Evolutionary conservation across 1,140 invertebrate species (phyloP), one percentile per base, ranked within the genome.

Genomic region (Brachionus angularis): DNA sequence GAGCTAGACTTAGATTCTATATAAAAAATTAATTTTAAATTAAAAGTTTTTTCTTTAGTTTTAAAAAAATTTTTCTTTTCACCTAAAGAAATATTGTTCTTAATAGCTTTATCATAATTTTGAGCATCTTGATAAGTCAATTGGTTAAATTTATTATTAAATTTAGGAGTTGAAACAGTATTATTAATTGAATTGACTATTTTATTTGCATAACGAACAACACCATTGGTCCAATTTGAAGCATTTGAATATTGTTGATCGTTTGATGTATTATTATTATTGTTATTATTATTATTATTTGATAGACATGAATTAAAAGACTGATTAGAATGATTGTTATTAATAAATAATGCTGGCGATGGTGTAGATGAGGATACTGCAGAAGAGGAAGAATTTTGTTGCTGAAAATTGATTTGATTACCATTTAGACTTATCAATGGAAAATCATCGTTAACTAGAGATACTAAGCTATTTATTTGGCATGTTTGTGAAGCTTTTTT

Each of bases 281-380:
- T n/a, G n/a, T n/a, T n/a, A n/a, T n/a, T n/a, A n/a, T n/a, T n/a
- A n/a, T n/a, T n/a, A n/a, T n/a, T n/a, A n/a, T n/a, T n/a, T n/a
- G n/a, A n/a, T n/a, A n/a, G n/a, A n/a, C n/a, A n/a, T n/a, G n/a
- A n/a, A n/a, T n/a, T n/a, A n/a, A n/a, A n/a, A n/a, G 52, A 55
- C 52, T 55, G 52, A 31, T n/a, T 55, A 14, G 18, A 8, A 55
- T 58, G 53, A n/a, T n/a, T n/a, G n/a, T n/a, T n/a, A n/a, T n/a
- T n/a, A n/a, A n/a, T n/a, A n/a, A n/a, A n/a, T 16, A 67, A 3
- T 5, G 62, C 62, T 33, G 62, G 62, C 3, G 62, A 67, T 23
- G 42, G 29, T 7, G 62, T 67, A 18, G 29, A 23, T 31, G 62
- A 67, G 18, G 62, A 67, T n/a, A 23, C 62, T 2, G 62, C 42